Base-by-base conservation (phyloP, 1,140 invertebrate genomes). In the Laupala kohalensis region DNA sequence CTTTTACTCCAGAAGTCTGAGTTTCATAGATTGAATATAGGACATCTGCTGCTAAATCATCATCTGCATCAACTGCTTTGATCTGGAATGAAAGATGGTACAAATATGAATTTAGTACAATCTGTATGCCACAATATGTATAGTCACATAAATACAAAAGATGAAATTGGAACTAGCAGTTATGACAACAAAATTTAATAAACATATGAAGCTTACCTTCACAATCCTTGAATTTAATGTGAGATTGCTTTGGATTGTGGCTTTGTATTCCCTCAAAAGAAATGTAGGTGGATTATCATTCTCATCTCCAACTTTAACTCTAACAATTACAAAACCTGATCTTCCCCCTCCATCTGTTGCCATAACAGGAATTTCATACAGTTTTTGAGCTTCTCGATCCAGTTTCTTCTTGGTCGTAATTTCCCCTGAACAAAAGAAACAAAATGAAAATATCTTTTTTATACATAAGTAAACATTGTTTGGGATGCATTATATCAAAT, bases 251-350 rank as follows among this genome's bases (percentile, higher is more conserved):
- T 86, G 84, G 68, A 92, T 87, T 29, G 88, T 87, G 4, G 86
- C 87, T 80, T 91, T 91, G 77, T 95, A 95, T 79, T 94, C 92
- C 68, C 86, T 86, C 19, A 92, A 79, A 29, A 87, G 80, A 81
- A 97, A 98, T 66, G 82, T 80, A 0, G 95, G 95, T 66, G 87
- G 80, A 81, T 96, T 94, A 78, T 97, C 95, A 82, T 97, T 97
- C 69, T 88, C 86, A 82, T 97, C 95, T 4, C 81, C 82, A 9
- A 97, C 87, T 75, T 86, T 87, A 9, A 97, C 88, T 76, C 90
- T 83, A 5, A 97, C 86, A 6, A 86, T 87, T 3, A 92, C 85
- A 79, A 93, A 94, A 5, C 89, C 90, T 67, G 89, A 88, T 77
- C 88, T 86, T 5, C 92, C 91, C 64, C 94, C 94, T 67, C 89